Percentiles rank a stretch among this genome's conserved stretches.
phyloP scores from a whole-genome alignment of 2,113 vertebrate species.

The Bettongia penicillata region DNA sequence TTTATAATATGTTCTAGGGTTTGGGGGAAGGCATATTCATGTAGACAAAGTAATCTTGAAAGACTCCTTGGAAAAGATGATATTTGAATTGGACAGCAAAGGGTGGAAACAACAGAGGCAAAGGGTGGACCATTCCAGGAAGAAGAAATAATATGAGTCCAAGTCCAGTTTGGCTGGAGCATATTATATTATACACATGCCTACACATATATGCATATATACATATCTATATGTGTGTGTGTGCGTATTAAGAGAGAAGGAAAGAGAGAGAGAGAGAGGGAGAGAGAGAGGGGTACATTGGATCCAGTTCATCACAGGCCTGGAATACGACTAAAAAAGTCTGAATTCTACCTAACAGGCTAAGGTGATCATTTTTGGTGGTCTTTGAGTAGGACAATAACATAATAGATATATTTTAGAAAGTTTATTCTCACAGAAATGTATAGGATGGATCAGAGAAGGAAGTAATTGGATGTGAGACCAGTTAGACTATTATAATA shows the following conservation, averaged over 20 bases:
- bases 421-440: not conserved
- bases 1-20: not conserved
- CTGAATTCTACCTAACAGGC: not conserved
- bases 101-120: not conserved
- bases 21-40: not conserved
- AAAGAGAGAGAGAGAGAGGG: too few species aligned
- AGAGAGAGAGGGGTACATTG: not conserved
- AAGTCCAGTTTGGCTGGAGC: not conserved
- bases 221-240: too few species aligned
- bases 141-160: not conserved
- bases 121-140: not conserved
- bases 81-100: too few species aligned
- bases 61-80: not conserved
- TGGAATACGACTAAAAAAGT: not conserved
- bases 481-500: not conserved
- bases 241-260: too few species aligned
- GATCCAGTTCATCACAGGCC: too few species aligned
- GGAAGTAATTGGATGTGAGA: not conserved
- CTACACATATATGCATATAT: too few species aligned
- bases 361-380: not conserved
- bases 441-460: not conserved
- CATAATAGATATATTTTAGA: not conserved
- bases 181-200: not conserved
- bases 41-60: not conserved
- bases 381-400: not conserved